A percentile compares a stretch with the other conserved stretches of the same genome.
phyloP scores from a whole-genome alignment of 2,888 invertebrate species.

The Anorthoa munda region DNA sequence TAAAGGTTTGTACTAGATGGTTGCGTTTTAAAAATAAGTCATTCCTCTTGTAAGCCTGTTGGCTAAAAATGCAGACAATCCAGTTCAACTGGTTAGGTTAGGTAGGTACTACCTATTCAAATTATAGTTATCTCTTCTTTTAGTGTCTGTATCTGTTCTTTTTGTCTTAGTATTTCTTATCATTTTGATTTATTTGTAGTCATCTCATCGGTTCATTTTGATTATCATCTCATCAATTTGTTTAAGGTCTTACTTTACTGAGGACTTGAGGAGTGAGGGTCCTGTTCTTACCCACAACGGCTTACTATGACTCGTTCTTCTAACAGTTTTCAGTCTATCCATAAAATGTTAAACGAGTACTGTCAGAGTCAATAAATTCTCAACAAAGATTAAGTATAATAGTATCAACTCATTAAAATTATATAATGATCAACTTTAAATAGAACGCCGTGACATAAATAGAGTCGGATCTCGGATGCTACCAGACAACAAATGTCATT shows the following conservation, averaged over 20 bases:
- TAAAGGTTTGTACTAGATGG: neutral
- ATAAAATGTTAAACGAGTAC: neutral
- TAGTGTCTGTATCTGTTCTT: too few relatives aligned
- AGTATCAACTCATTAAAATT: neutral
- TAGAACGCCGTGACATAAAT: slow-evolving; percentile 5
- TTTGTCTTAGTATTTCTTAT: neutral
- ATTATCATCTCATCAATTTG: too few relatives aligned
- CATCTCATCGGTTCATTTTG: neutral
- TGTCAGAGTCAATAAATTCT: neutral
- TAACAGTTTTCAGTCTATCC: neutral
- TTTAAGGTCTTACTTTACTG: neutral
- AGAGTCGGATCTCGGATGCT: neutral
- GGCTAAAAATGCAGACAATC: neutral
- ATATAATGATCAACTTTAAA: slow-evolving; percentile 5
- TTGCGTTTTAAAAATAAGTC: neutral
- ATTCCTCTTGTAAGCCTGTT: neutral
- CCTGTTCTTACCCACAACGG: neutral
- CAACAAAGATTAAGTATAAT: neutral
- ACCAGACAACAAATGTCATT: neutral
- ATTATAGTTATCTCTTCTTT: neutral
- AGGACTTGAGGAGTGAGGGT: too few relatives aligned
- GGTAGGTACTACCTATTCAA: neutral
- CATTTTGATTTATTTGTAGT: neutral
- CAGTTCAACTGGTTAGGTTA: slow-evolving; percentile 1
- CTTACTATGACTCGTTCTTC: neutral